These are phyloP conservation scores for Liolophura sinensis DNA, from an alignment of 1,140 invertebrate genomes.

Conservation along the genomic window DNA sequence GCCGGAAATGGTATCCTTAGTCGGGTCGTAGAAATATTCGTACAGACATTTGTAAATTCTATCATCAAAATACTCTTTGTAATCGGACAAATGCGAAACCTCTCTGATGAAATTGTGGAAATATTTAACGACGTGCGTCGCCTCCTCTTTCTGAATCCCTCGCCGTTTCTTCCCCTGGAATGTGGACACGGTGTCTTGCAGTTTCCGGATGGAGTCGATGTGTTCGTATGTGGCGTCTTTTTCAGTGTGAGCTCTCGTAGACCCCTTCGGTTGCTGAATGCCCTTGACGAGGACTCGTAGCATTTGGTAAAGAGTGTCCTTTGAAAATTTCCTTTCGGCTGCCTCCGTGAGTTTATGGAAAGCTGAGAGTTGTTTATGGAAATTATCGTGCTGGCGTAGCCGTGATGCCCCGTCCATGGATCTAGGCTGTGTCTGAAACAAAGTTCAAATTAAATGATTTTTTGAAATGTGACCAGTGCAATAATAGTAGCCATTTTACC, in stretches of 20 bases:
- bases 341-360: slow-evolving; percentile 3
- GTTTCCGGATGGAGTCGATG: slow-evolving; percentile 1
- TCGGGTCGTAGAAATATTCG: slow-evolving; percentile 5
- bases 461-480: too few relatives aligned
- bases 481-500: too few relatives aligned
- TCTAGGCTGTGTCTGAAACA: slow-evolving; percentile 1
- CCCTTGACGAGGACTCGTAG: neutral
- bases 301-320: slow-evolving; percentile 6
- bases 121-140: neutral
- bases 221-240: neutral
- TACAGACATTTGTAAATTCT: slow-evolving; percentile 4
- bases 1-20: neutral
- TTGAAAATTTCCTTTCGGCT: neutral
- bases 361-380: slow-evolving; percentile 2
- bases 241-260: neutral
- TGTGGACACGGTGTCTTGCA: neutral
- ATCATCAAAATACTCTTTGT: slow-evolving; percentile 6
- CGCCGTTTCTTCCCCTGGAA: neutral
- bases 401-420: neutral
- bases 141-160: neutral
- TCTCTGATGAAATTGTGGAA: slow-evolving; percentile 1
- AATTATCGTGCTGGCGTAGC: slow-evolving; percentile 1
- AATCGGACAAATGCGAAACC: neutral
- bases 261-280: neutral
- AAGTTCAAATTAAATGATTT: neutral